Evolutionary conservation across 2,797 vertebrate species (phyloP).

Genomic region (Hylomyscus alleni): DNA sequence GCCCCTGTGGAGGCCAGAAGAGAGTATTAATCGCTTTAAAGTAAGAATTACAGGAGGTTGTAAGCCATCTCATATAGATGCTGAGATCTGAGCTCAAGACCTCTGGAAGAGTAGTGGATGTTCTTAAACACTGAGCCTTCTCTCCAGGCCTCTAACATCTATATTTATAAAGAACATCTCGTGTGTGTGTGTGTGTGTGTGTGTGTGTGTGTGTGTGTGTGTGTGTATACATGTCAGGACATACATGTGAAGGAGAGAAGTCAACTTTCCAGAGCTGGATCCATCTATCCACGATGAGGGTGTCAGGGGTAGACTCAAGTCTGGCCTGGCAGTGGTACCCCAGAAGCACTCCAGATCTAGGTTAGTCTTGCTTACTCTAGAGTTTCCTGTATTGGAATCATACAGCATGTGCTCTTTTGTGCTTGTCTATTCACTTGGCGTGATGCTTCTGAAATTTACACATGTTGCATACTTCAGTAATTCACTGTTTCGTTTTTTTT

Average conservation of each 20-base stretch:
- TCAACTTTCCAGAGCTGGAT: neutral
- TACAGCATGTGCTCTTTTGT: neutral
- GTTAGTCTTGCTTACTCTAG: neutral
- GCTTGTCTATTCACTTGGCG: neutral
- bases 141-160: neutral
- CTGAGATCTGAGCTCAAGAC: too few species aligned
- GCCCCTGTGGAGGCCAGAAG: neutral
- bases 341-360: neutral
- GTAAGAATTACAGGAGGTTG: neutral
- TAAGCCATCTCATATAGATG: neutral
- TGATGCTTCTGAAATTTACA: neutral
- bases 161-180: neutral
- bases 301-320: neutral
- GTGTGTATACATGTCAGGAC: neutral
- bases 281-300: neutral
- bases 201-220: neutral
- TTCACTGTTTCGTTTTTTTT: neutral
- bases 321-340: neutral
- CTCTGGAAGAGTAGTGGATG: neutral
- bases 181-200: neutral
- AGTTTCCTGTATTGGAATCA: neutral
- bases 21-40: too few species aligned
- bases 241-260: neutral
- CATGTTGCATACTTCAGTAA: neutral
- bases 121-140: neutral